These are phyloP conservation scores for Lordiphosa collinella DNA, from an alignment of 1,140 invertebrate species.

Conservation along the genomic window DNA sequence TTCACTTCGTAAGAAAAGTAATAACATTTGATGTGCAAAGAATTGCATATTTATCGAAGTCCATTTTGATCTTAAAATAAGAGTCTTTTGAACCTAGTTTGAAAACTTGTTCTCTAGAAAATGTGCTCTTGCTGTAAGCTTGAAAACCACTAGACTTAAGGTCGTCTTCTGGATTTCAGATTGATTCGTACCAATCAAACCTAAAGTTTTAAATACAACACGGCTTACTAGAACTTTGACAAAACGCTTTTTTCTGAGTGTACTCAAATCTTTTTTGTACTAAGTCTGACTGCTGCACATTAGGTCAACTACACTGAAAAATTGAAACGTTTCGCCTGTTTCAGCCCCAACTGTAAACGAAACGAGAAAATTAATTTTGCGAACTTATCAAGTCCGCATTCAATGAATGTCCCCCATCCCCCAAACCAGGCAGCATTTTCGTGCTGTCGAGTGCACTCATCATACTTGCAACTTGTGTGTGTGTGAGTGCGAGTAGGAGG, in stretches of 20 bases:
- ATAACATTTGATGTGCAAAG: no score
- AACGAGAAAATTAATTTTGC: slow-evolving; percentile 34
- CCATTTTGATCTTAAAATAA: no score
- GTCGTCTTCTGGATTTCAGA: no score
- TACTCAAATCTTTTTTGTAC: slow-evolving; percentile 1
- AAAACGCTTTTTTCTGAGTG: neutral
- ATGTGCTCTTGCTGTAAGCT: no score
- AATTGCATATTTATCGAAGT: no score
- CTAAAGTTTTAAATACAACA: no score
- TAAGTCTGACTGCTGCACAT: slow-evolving; percentile 15
- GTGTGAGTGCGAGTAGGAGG: neutral
- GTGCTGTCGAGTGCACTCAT: slow-evolving; percentile 73
- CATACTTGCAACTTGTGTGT: slow-evolving; percentile 54
- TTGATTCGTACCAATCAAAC: no score
- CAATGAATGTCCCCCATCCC: slow-evolving; percentile 10
- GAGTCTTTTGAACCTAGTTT: no score
- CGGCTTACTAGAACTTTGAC: neutral
- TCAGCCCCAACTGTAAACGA: slow-evolving; percentile 2
- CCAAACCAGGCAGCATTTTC: slow-evolving; percentile 45
- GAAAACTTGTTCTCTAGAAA: no score
- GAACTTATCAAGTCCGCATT: slow-evolving; percentile 41
- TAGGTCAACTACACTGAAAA: slow-evolving; percentile 36
- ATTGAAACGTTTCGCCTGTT: slow-evolving; percentile 38
- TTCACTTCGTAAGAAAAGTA: no score
- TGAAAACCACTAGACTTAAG: no score